Evolutionary conservation across 2,797 vertebrate genomes (phyloP).

Genomic region (Vultur gryphus): DNA sequence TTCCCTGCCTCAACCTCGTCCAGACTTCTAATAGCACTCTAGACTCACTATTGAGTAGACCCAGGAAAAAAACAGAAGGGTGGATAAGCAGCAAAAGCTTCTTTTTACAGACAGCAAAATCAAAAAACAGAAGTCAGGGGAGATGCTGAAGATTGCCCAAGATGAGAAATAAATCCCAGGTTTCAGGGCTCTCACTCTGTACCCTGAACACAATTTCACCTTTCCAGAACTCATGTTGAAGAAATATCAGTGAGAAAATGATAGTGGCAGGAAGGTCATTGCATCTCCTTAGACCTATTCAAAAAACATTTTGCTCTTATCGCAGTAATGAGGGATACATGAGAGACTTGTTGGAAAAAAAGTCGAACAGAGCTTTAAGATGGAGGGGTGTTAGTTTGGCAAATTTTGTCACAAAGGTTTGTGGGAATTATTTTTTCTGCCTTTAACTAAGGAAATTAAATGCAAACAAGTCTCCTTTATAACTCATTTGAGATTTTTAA

Average conservation of each 20-base stretch:
- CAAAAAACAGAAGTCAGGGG: not conserved
- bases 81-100: not conserved
- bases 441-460: slow-evolving; percentile 54
- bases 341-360: not conserved
- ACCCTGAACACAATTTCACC: not conserved
- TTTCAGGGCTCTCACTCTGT: not conserved
- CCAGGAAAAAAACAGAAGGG: not conserved
- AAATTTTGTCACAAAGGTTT: not conserved
- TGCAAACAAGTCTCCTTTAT: slow-evolving; percentile 33
- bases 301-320: not conserved
- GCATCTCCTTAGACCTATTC: not conserved
- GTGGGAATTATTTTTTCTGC: not conserved
- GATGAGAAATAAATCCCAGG: not conserved
- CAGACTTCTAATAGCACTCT: not conserved
- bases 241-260: not conserved
- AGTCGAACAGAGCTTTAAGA: not conserved
- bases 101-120: not conserved
- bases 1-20: not conserved
- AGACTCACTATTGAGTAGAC: not conserved
- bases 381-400: not conserved
- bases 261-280: not conserved
- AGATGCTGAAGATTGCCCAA: not conserved
- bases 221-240: not conserved
- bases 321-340: not conserved
- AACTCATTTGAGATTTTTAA: slow-evolving; percentile 46